A percentile compares a stretch with the other conserved stretches of the same genome.
Conservation (phyloP, 2,888 invertebrate genomes). For the Eustalomyia histrio region DNA sequence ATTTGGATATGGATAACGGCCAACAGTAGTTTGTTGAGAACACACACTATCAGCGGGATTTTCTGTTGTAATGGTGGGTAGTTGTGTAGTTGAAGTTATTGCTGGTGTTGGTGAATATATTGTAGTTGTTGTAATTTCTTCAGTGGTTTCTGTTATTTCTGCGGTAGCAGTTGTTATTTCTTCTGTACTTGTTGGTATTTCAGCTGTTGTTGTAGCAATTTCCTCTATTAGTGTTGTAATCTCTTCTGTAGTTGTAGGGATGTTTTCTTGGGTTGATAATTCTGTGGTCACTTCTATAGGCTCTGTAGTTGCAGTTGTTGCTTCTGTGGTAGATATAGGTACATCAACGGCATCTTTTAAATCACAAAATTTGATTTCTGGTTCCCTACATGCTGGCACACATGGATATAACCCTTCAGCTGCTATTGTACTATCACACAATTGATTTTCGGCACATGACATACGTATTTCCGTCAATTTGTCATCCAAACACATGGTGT, state of each 20-base stretch:
- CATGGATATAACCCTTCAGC: constrained; percentile 63
- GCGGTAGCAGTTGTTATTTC: too few relatives aligned
- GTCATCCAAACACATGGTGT: constrained; percentile 65
- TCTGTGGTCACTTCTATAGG: constrained; percentile 12
- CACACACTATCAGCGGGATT: constrained; percentile 36
- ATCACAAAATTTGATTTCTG: constrained; percentile 67
- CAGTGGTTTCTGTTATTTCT: not conserved
- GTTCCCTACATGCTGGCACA: constrained; percentile 51
- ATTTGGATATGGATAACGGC: constrained; percentile 68
- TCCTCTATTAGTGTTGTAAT: not conserved
- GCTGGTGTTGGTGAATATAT: constrained; percentile 13
- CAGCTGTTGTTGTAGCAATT: constrained; percentile 2
- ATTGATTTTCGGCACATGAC: constrained; percentile 58
- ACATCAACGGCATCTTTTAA: constrained; percentile 49
- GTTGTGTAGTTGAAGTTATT: not conserved
- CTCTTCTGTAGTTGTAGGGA: constrained; percentile 1
- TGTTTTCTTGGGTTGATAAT: not conserved
- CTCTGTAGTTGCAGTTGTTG: constrained; percentile 11
- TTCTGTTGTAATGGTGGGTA: constrained; percentile 24
- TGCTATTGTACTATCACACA: constrained; percentile 67
- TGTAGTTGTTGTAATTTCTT: not conserved
- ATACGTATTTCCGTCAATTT: constrained; percentile 4
- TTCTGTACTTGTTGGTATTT: not conserved
- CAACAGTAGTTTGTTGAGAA: constrained; percentile 43
- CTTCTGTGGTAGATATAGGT: constrained; percentile 14